A percentile compares a stretch with the other conserved stretches of the same genome.
Conservation (phyloP, 2,888 invertebrate species). For the Tipula helvola region DNA sequence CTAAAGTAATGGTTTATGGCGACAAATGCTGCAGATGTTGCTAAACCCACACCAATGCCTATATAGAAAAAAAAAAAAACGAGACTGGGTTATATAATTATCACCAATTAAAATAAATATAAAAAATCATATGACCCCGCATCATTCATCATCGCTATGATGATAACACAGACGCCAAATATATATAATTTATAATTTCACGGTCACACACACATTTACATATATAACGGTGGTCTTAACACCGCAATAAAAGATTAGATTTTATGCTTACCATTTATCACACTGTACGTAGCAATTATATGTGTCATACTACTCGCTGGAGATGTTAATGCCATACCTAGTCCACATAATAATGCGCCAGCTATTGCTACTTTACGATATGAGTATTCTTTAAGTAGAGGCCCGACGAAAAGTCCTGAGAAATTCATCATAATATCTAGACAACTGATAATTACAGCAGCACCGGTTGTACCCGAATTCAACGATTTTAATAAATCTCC, state of each 20-base stretch:
- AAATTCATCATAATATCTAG: conserved; percentile 67
- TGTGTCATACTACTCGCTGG: conserved; percentile 59
- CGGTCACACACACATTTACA: neutral
- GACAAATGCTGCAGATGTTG: conserved; percentile 65
- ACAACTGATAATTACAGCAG: conserved; percentile 61
- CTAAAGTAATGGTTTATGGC: conserved; percentile 66
- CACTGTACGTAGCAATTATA: conserved; percentile 59
- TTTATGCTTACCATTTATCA: conserved; percentile 51
- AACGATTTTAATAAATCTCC: conserved; percentile 56
- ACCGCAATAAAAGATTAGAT: neutral
- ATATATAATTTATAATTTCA: neutral
- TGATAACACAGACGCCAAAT: neutral
- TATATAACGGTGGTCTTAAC: neutral
- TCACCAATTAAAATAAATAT: neutral
- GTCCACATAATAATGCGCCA: conserved; percentile 50
- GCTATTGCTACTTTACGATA: conserved; percentile 57
- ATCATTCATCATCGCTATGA: neutral
- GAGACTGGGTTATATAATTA: neutral
- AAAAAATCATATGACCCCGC: neutral
- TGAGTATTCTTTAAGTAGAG: conserved; percentile 61
- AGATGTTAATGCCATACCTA: conserved; percentile 54
- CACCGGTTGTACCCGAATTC: conserved; percentile 60
- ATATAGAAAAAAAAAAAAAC: conserved; percentile 18
- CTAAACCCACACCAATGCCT: conserved; percentile 66
- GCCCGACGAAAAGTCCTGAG: conserved; percentile 64